Conservation (phyloP, 2,797 vertebrate genomes). For the Tragelaphus oryx region DNA sequence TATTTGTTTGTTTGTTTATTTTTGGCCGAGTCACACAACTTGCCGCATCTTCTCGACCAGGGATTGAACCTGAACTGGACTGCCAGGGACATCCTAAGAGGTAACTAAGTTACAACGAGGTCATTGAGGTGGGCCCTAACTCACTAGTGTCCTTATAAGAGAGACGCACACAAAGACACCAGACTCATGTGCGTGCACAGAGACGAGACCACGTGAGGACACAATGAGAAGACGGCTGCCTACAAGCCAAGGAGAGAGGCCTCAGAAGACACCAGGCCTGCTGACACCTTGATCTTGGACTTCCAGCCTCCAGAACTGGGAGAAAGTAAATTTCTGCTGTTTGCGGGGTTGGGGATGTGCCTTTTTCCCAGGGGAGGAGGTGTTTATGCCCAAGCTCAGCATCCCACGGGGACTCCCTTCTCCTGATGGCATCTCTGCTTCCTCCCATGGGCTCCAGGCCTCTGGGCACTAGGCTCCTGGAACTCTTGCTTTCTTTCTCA, state of each 20-base stretch:
- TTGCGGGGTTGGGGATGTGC: neutral
- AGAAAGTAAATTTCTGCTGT: neutral
- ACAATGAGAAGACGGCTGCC: fast-evolving
- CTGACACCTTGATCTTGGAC: neutral
- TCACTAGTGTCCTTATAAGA: neutral
- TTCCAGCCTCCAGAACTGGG: neutral
- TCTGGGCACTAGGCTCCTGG: fast-evolving
- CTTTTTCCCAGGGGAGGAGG: fast-evolving
- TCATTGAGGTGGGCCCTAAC: neutral
- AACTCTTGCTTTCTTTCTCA: neutral
- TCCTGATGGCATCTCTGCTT: neutral
- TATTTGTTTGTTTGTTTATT: neutral
- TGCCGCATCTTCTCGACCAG: neutral
- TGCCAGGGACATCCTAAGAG: neutral
- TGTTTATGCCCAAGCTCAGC: neutral
- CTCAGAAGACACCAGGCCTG: neutral
- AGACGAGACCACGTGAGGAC: neutral
- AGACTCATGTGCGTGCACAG: fast-evolving
- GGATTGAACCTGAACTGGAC: neutral
- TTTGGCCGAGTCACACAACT: neutral
- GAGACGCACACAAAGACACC: neutral
- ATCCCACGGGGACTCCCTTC: neutral
- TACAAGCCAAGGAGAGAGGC: neutral
- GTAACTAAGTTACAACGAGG: neutral
- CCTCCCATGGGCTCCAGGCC: neutral